Percentiles rank a stretch among this genome's conserved stretches.
These are phyloP conservation scores for Maniola jurtina DNA, from an alignment of 1,140 invertebrate genomes.

Conservation along the genomic window DNA sequence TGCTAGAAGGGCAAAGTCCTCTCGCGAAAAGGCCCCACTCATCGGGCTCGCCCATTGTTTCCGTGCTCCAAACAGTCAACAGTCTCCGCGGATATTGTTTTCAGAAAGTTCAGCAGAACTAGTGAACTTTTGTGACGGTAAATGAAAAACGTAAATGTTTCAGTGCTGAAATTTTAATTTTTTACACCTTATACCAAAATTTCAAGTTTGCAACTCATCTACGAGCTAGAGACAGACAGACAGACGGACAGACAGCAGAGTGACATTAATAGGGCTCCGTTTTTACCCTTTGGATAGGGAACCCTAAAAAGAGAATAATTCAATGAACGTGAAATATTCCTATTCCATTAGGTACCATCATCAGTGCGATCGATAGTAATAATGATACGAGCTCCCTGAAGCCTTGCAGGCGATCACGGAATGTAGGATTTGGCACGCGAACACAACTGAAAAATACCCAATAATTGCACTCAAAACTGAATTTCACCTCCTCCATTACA, in stretches of 20 bases:
- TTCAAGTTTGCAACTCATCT: no score
- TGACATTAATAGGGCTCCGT: no score
- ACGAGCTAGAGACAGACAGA: no score
- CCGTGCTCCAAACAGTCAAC: slow-evolving; percentile 1
- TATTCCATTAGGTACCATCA: background rate
- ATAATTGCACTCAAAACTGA: background rate
- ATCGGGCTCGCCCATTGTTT: slow-evolving; percentile 13
- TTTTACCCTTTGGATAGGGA: no score
- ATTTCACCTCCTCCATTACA: background rate
- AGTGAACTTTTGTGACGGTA: background rate
- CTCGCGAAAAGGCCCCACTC: slow-evolving; percentile 3
- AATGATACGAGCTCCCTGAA: background rate
- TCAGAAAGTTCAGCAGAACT: slow-evolving; percentile 3
- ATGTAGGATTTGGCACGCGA: background rate
- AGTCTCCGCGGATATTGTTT: slow-evolving; percentile 1
- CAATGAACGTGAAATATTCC: background rate
- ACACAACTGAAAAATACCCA: background rate
- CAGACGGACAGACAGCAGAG: no score
- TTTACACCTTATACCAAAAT: no score
- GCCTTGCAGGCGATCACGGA: background rate
- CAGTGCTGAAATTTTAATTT: no score
- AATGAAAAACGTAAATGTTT: background rate
- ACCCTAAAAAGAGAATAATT: no score
- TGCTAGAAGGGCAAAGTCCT: slow-evolving; percentile 17
- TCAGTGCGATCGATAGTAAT: background rate